Percentiles rank a stretch among this genome's conserved stretches.
Conservation (phyloP, 2,797 vertebrate genomes). For the Mionectes olivaceus region DNA sequence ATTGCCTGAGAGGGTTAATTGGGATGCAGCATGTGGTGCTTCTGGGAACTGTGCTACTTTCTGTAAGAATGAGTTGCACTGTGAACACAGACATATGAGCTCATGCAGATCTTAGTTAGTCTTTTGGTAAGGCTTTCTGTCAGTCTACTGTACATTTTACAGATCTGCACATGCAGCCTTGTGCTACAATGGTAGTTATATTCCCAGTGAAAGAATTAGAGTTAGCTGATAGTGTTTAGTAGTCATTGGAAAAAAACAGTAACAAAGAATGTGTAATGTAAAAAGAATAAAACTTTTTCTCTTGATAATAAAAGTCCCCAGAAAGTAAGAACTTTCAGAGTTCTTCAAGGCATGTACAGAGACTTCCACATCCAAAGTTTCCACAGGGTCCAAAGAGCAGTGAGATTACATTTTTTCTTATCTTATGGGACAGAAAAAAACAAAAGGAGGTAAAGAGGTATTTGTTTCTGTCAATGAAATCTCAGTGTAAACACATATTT, state of each 20-base stretch:
- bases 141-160: background rate
- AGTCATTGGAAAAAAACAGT: background rate
- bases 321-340: background rate
- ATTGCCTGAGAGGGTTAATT: background rate
- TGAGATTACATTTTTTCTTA: background rate
- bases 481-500: background rate
- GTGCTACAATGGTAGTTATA: background rate
- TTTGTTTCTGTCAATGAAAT: background rate
- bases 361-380: background rate
- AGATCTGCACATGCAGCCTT: background rate
- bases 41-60: constrained; percentile 1
- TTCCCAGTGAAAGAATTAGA: background rate
- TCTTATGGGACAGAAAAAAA: background rate
- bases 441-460: background rate
- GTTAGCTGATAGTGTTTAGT: background rate
- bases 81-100: background rate
- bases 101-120: background rate
- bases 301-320: background rate
- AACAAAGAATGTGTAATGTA: background rate
- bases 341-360: background rate
- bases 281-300: background rate
- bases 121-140: background rate
- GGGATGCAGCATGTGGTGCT: background rate
- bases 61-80: background rate
- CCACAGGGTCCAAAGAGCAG: background rate